Evolutionary conservation across 2,888 invertebrate genomes (phyloP).

Genomic region (Ectropis crepuscularia): DNA sequence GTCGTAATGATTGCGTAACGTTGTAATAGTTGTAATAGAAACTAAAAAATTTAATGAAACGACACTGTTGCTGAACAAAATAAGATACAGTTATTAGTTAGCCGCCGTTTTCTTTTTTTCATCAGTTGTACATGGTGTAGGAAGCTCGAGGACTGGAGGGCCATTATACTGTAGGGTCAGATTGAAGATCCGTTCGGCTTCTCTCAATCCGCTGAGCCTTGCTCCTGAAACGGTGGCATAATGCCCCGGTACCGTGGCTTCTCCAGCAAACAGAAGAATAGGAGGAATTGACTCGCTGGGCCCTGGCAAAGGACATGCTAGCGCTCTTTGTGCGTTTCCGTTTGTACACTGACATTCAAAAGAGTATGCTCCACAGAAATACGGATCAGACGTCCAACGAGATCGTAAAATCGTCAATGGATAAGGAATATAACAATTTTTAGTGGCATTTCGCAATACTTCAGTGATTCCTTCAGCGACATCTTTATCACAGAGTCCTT

Average conservation of each 20-base stretch:
- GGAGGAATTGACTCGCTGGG: conserved; percentile 87
- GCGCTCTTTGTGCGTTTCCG: conserved; percentile 70
- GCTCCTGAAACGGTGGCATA: conserved; percentile 92
- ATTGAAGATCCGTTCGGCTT: conserved; percentile 89
- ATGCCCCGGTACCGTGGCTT: conserved; percentile 90
- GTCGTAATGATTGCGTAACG: too few relatives aligned
- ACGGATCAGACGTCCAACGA: conserved; percentile 90
- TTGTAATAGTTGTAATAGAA: too few relatives aligned
- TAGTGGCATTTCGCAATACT: conserved; percentile 85
- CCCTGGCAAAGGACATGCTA: conserved; percentile 87
- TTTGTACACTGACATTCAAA: conserved; percentile 73
- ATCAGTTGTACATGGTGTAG: neutral
- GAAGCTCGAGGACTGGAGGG: conserved; percentile 60
- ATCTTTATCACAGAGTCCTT: conserved; percentile 87
- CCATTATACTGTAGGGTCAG: conserved; percentile 82
- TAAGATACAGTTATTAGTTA: conserved; percentile 12
- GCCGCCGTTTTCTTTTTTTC: conserved; percentile 24
- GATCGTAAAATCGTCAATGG: conserved; percentile 88
- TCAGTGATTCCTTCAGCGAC: conserved; percentile 87
- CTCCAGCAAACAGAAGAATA: conserved; percentile 91
- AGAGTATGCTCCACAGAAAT: conserved; percentile 89
- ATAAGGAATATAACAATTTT: conserved; percentile 86
- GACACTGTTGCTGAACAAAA: neutral
- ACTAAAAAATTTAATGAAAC: too few relatives aligned
- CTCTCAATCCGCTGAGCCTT: conserved; percentile 90